Percentiles rank a stretch among this genome's conserved stretches.
Conservation (phyloP, 2,113 vertebrate genomes). For the Pantherophis guttatus region DNA sequence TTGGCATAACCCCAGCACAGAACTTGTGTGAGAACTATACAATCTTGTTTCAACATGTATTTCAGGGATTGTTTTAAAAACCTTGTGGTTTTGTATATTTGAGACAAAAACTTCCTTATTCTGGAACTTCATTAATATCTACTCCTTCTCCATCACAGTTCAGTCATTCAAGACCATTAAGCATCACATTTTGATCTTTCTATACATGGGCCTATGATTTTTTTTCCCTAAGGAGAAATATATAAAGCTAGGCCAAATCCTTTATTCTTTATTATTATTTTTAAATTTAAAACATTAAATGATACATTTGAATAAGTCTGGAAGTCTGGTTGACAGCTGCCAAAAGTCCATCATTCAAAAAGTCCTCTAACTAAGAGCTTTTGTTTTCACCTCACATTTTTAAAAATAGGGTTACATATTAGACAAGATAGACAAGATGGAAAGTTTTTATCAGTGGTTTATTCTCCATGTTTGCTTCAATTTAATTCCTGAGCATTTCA, state of each 20-base stretch:
- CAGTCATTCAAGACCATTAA: constrained; percentile 10
- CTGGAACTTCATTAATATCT: neutral
- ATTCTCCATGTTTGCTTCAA: too few species aligned
- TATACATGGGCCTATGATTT: constrained; percentile 5
- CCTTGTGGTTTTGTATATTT: neutral
- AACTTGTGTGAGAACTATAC: neutral
- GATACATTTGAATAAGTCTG: constrained; percentile 2
- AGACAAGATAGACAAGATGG: neutral
- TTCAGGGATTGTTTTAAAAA: constrained; percentile 1
- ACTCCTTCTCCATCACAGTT: constrained; percentile 1
- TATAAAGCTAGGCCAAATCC: neutral
- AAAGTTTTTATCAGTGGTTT: too few species aligned
- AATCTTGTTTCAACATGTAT: neutral
- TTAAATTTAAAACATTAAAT: constrained; percentile 32
- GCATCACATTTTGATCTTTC: constrained; percentile 37
- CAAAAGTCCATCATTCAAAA: constrained; percentile 7
- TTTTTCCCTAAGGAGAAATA: constrained; percentile 14
- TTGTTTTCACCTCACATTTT: neutral
- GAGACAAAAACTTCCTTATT: constrained; percentile 16
- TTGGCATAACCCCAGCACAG: neutral
- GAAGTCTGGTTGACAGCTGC: neutral
- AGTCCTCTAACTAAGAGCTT: neutral
- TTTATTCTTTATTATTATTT: neutral
- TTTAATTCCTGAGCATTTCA: too few species aligned
- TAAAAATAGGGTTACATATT: neutral